These are phyloP conservation scores for Conus ventricosus DNA, from an alignment of 1,140 invertebrate species.

Conservation along the genomic window DNA sequence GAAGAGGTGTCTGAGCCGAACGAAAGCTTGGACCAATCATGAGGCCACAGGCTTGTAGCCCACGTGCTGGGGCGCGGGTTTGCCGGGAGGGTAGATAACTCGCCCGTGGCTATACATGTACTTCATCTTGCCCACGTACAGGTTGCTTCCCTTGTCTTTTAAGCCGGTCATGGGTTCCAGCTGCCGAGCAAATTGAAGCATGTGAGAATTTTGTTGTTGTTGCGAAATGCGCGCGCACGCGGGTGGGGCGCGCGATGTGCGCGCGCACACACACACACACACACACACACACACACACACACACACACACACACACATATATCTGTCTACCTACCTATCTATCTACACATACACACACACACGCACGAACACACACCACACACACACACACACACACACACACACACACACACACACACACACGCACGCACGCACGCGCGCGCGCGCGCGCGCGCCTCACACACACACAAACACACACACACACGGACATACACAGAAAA, in stretches of 20 bases:
- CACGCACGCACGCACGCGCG: too few species aligned
- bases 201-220: not conserved
- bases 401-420: too few species aligned
- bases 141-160: slow-evolving; percentile 17
- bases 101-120: slow-evolving; percentile 39
- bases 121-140: slow-evolving; percentile 38
- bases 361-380: too few species aligned
- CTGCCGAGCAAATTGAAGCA: slow-evolving; percentile 10
- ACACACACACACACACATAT: not conserved
- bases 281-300: slow-evolving; percentile 2
- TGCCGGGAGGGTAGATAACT: slow-evolving; percentile 33
- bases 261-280: not conserved
- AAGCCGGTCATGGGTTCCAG: slow-evolving; percentile 4
- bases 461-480: too few species aligned
- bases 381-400: too few species aligned
- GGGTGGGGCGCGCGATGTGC: too few species aligned
- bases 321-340: too few species aligned
- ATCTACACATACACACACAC: too few species aligned
- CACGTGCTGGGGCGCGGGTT: not conserved
- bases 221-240: too few species aligned
- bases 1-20: not conserved
- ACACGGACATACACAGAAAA: too few species aligned
- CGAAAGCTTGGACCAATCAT: not conserved
- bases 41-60: slow-evolving; percentile 12
- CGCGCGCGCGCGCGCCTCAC: too few species aligned